Evolutionary conservation across 2,797 vertebrate species (phyloP).

Genomic region (Microcaecilia unicolor): DNA sequence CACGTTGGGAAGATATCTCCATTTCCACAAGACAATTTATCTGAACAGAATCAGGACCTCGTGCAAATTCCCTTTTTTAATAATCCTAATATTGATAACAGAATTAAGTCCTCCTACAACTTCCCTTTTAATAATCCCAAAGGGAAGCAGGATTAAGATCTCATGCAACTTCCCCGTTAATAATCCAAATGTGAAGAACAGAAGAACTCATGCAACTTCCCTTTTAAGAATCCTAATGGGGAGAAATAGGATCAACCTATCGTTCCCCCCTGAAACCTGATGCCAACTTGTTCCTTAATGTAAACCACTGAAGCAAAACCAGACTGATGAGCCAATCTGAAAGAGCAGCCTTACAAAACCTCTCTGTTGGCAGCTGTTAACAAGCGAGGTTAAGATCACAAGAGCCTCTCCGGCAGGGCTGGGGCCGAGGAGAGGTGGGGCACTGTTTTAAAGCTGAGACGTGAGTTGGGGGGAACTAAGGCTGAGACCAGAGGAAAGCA

Average conservation of each 20-base stretch:
- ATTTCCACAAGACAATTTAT: slow-evolving; percentile 37
- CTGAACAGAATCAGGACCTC: slow-evolving; percentile 23
- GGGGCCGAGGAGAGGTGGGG: slow-evolving; percentile 20
- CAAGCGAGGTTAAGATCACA: slow-evolving; percentile 13
- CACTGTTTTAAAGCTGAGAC: not conserved
- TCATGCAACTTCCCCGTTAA: slow-evolving; percentile 42
- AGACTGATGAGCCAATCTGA: slow-evolving; percentile 32
- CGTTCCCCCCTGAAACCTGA: slow-evolving; percentile 41
- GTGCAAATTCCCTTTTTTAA: slow-evolving; percentile 37
- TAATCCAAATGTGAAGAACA: no score
- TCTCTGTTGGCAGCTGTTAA: not conserved
- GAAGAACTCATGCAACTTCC: no score
- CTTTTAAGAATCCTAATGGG: slow-evolving; percentile 42
- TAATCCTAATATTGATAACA: slow-evolving; percentile 41
- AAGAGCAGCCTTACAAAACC: slow-evolving; percentile 15
- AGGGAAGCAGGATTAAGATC: no score
- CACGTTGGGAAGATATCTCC: slow-evolving; percentile 28
- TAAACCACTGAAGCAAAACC: slow-evolving; percentile 52
- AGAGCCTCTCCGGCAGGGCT: slow-evolving; percentile 25
- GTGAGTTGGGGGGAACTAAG: slow-evolving; percentile 20
- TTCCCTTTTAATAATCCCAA: slow-evolving; percentile 37
- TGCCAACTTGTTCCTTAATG: slow-evolving; percentile 45
- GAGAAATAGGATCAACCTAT: slow-evolving; percentile 34
- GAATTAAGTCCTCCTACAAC: no score
- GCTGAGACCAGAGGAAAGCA: slow-evolving; percentile 34